Percentiles rank a stretch among this genome's conserved stretches.
Conservation (phyloP, 2,113 vertebrate species). For the Jaculus jaculus region DNA sequence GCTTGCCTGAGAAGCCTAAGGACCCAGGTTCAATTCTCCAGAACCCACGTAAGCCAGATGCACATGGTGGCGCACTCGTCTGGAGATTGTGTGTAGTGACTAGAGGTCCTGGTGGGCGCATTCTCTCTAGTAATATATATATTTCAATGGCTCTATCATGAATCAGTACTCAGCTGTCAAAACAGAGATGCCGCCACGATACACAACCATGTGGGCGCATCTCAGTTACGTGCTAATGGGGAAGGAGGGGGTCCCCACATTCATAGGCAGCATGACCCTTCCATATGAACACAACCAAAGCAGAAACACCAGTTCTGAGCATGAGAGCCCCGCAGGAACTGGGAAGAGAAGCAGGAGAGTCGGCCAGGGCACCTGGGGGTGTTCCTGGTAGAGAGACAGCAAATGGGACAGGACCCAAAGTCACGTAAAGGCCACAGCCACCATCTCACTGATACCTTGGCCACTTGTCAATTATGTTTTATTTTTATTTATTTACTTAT, state of each 20-base stretch:
- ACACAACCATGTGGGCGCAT: fast-evolving
- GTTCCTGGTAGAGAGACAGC: fast-evolving
- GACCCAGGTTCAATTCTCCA: too few relatives aligned
- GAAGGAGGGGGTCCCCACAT: too few relatives aligned
- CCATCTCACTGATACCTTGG: background rate
- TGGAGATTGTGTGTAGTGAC: too few relatives aligned
- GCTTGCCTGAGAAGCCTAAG: too few relatives aligned
- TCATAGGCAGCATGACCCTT: fast-evolving
- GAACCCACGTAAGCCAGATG: too few relatives aligned
- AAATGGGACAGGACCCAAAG: background rate
- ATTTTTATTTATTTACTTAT: too few relatives aligned
- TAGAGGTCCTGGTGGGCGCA: too few relatives aligned
- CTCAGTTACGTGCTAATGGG: fast-evolving
- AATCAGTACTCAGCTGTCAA: background rate
- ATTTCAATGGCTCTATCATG: too few relatives aligned
- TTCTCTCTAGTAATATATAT: too few relatives aligned
- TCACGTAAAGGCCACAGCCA: background rate
- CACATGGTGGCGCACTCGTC: too few relatives aligned
- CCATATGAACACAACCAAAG: background rate
- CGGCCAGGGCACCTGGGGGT: fast-evolving
- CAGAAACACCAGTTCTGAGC: background rate
- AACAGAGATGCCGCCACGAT: fast-evolving
- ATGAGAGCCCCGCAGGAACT: too few relatives aligned
- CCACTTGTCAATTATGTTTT: too few relatives aligned
- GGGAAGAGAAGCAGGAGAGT: background rate